phyloP scores from a whole-genome alignment of 2,888 invertebrate species.

The Antheraea yamamai region DNA sequence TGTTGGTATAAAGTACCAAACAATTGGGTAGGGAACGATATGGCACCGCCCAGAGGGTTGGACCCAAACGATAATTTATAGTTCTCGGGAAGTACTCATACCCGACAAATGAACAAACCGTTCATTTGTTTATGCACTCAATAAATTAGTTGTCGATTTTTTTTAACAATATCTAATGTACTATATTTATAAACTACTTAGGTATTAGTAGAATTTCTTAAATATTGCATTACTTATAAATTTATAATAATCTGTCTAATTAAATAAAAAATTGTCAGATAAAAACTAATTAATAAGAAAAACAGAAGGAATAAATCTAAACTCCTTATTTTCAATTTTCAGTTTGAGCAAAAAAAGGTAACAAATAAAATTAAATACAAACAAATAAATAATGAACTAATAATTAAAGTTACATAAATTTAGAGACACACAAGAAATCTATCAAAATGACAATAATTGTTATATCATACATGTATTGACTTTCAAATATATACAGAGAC shows the following conservation, averaged over 20 bases:
- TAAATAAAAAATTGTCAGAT: not conserved
- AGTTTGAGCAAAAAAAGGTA: no score
- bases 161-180: not conserved
- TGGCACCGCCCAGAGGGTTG: slow-evolving; percentile 33
- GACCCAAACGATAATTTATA: slow-evolving; percentile 26
- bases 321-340: no score
- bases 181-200: no score
- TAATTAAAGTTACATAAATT: not conserved
- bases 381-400: not conserved
- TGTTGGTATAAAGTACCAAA: not conserved
- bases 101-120: slow-evolving; percentile 13
- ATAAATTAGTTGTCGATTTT: not conserved
- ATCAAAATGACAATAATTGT: no score
- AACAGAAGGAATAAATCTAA: no score
- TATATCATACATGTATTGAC: not conserved
- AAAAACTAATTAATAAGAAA: not conserved
- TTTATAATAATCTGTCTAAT: not conserved
- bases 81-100: not conserved
- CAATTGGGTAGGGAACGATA: slow-evolving; percentile 10
- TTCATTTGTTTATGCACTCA: slow-evolving; percentile 1
- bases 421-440: no score
- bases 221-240: not conserved
- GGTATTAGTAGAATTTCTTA: not conserved
- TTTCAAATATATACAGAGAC: not conserved
- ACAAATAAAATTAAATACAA: not conserved